Evolutionary conservation across 2,797 vertebrate species (phyloP).

Genomic region (Halcyon smyrnensis): DNA sequence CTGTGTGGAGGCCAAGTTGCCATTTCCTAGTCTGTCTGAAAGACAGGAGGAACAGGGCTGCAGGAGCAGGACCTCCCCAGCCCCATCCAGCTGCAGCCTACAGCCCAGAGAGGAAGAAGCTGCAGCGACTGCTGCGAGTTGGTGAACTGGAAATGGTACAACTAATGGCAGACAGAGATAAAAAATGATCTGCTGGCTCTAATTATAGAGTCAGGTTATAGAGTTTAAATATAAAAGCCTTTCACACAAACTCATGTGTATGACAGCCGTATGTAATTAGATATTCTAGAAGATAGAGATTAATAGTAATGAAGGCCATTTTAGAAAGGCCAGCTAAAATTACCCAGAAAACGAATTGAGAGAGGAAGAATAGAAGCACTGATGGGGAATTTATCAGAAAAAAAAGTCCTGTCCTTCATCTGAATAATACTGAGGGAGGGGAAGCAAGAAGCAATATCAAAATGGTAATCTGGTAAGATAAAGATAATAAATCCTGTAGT

Average conservation of each 20-base stretch:
- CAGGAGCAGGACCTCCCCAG: fast-evolving
- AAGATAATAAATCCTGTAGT: background rate
- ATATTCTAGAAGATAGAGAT: slow-evolving; percentile 29
- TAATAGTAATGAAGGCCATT: slow-evolving; percentile 45
- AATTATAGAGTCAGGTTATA: background rate
- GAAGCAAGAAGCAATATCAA: background rate
- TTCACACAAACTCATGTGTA: slow-evolving; percentile 26
- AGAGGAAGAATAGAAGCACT: background rate
- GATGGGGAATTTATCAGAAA: background rate
- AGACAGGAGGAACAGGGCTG: background rate
- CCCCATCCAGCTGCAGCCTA: fast-evolving
- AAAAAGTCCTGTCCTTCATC: background rate
- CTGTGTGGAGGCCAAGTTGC: background rate
- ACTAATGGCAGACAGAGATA: background rate
- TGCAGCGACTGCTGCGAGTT: background rate
- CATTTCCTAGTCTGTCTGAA: background rate
- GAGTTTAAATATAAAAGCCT: slow-evolving; percentile 48
- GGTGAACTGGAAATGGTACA: background rate
- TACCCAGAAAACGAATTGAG: slow-evolving; percentile 13
- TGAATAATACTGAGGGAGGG: background rate
- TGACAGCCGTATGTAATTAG: slow-evolving; percentile 24
- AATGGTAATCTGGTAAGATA: background rate
- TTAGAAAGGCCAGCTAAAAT: slow-evolving; percentile 56
- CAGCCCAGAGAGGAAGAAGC: background rate
- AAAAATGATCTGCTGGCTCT: background rate